Evolutionary conservation across 2,797 vertebrate species (phyloP).

Genomic region (Phoebastria nigripes): DNA sequence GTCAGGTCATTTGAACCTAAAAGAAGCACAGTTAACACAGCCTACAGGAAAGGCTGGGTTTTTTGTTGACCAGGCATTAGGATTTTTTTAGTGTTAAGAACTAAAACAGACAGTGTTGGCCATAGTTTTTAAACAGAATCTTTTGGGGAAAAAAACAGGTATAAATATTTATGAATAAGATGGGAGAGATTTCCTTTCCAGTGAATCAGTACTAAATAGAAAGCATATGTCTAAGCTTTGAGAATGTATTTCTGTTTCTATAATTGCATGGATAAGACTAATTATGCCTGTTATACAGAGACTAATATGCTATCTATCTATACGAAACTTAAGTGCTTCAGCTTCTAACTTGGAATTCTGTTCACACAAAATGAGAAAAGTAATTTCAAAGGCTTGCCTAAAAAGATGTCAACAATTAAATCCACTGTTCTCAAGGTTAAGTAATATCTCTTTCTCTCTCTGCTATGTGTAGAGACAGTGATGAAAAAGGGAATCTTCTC

Average conservation of each 20-base stretch:
- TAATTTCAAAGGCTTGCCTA: not conserved
- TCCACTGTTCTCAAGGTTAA: not conserved
- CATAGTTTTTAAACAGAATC: not conserved
- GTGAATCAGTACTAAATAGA: not conserved
- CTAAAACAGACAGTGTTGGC: not conserved
- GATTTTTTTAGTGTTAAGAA: not conserved
- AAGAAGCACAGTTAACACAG: not conserved
- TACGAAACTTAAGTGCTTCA: not conserved
- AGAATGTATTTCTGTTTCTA: not conserved
- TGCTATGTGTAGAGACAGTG: not conserved
- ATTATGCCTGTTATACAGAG: not conserved
- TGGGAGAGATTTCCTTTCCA: not conserved
- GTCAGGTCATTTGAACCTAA: not conserved
- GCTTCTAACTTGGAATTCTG: not conserved
- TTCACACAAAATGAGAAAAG: not conserved
- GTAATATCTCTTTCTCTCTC: not conserved
- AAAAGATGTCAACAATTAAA: not conserved
- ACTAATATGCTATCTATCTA: not conserved
- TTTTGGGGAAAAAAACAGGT: not conserved
- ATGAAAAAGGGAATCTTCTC: not conserved
- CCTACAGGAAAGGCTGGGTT: not conserved
- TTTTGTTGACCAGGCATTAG: not conserved
- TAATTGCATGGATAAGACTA: not conserved
- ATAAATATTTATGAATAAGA: not conserved
- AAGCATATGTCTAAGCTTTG: not conserved